These are phyloP conservation scores for Erythrolamprus reginae DNA, from an alignment of 2,113 vertebrate species.

Conservation along the genomic window DNA sequence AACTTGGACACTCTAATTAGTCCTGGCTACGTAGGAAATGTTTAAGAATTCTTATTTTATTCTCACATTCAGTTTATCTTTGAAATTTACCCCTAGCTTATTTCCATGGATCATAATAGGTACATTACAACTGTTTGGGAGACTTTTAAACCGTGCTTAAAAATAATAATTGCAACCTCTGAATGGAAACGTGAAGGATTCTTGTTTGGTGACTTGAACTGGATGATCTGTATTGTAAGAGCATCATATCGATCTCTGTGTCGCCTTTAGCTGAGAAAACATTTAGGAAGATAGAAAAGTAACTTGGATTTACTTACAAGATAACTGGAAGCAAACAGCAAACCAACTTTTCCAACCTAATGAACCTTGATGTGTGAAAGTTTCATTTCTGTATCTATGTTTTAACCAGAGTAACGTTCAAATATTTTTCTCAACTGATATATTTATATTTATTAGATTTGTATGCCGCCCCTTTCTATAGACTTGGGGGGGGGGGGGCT, in stretches of 20 bases:
- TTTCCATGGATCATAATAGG: not conserved
- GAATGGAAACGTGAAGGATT: not conserved
- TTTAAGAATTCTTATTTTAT: not conserved
- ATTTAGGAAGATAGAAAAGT: not conserved
- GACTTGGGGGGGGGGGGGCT: too few relatives aligned
- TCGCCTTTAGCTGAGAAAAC: not conserved
- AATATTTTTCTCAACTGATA: too few relatives aligned
- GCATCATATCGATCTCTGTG: not conserved
- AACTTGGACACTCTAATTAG: not conserved
- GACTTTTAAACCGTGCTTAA: not conserved
- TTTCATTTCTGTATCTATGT: not conserved
- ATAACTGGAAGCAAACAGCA: not conserved
- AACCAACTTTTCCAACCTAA: not conserved
- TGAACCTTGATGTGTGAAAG: not conserved
- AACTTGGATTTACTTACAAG: not conserved
- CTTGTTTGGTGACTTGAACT: not conserved
- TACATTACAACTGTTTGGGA: not conserved
- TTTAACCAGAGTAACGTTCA: not conserved
- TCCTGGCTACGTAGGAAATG: not conserved
- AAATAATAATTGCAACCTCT: not conserved
- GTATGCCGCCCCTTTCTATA: too few relatives aligned
- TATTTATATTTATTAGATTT: too few relatives aligned
- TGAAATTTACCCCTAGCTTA: not conserved
- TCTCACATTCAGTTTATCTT: not conserved
- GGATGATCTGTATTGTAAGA: not conserved